Evolutionary conservation across 2,888 invertebrate species (phyloP).

Genomic region (Rhimphoctona megacephalus): DNA sequence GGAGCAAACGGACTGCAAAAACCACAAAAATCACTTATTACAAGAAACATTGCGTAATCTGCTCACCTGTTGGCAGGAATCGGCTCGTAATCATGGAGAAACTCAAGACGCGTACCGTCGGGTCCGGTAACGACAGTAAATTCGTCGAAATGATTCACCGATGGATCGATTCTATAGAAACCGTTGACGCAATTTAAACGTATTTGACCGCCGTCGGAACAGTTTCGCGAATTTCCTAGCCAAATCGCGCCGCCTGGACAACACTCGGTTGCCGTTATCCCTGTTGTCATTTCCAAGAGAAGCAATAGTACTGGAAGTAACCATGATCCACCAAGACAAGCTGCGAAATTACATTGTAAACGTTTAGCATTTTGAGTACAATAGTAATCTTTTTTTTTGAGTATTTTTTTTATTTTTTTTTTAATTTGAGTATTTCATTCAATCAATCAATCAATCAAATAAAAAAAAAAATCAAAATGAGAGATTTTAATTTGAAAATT

Average conservation of each 20-base stretch:
- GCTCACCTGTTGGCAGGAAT: slow-evolving; percentile 68
- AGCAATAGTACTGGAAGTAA: slow-evolving; percentile 25
- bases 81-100: slow-evolving; percentile 55
- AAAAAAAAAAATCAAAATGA: too few species aligned
- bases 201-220: slow-evolving; percentile 74
- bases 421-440: too few species aligned
- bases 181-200: slow-evolving; percentile 73
- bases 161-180: slow-evolving; percentile 76
- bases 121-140: slow-evolving; percentile 47
- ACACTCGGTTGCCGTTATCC: slow-evolving; percentile 60
- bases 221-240: slow-evolving; percentile 65
- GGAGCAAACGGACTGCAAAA: not conserved
- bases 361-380: not conserved
- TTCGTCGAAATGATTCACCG: slow-evolving; percentile 63
- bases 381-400: not conserved
- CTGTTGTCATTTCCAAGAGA: slow-evolving; percentile 2
- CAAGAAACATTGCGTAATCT: not conserved
- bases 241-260: slow-evolving; percentile 68
- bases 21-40: not conserved
- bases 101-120: slow-evolving; percentile 52
- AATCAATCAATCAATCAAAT: too few species aligned
- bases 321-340: slow-evolving; percentile 35
- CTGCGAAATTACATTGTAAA: slow-evolving; percentile 50
- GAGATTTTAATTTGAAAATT: too few species aligned
- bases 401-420: too few species aligned